phyloP scores from a whole-genome alignment of 1,140 invertebrate species.

The Apis laboriosa region DNA sequence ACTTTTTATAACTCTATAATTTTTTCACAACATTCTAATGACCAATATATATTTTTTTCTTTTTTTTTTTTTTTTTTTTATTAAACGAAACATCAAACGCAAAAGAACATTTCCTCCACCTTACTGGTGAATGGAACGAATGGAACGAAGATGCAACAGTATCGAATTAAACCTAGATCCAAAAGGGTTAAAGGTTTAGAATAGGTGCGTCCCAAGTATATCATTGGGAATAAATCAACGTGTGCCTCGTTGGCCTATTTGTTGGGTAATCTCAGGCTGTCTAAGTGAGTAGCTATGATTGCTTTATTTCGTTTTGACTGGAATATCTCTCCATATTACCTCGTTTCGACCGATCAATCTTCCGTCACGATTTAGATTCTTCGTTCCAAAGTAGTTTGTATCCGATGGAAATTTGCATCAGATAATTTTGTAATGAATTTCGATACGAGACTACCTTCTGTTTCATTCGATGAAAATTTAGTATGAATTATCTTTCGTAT shows the following conservation, averaged over 20 bases:
- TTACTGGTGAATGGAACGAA: too few relatives aligned
- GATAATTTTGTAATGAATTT: neutral
- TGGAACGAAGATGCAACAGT: too few relatives aligned
- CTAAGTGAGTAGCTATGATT: neutral
- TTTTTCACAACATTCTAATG: too few relatives aligned
- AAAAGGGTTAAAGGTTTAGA: neutral
- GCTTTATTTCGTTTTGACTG: slow-evolving; percentile 4
- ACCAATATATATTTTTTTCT: too few relatives aligned
- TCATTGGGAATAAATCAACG: neutral
- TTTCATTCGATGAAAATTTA: neutral
- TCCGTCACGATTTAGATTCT: neutral
- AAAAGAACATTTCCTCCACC: too few relatives aligned
- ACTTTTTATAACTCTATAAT: too few relatives aligned
- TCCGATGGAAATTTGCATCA: neutral
- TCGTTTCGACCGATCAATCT: neutral
- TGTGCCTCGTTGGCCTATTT: neutral
- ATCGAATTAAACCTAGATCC: too few relatives aligned
- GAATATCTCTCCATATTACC: too few relatives aligned
- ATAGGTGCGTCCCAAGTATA: neutral
- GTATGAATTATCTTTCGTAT: neutral
- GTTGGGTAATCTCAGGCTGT: neutral
- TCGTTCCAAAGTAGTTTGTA: too few relatives aligned
- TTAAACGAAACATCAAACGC: too few relatives aligned
- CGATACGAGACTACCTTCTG: neutral
- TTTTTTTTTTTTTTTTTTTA: too few relatives aligned